Base-by-base conservation (phyloP, 2,888 invertebrate species). In the Oxycera nigricornis region DNA sequence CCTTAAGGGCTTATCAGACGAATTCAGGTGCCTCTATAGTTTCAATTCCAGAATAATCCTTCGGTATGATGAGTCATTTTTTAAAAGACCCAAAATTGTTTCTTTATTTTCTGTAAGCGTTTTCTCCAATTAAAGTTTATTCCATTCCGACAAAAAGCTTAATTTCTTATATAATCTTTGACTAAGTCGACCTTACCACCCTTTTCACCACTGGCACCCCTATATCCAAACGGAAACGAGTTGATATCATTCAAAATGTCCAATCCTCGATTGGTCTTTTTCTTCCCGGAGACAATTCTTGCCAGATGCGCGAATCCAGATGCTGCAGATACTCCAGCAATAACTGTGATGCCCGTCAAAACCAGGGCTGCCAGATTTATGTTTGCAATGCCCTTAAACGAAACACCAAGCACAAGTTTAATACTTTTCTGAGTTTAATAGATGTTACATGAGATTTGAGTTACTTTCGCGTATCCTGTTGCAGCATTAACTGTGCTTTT, bases 331-430 rank as follows among this genome's bases (percentile, higher is more conserved):
- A 87, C 86, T 1, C 88, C 86, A 1, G 87, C 83, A n/a, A 88
- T 85, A 11, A 88, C 83, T 57, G 90, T 80, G 1, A 88, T 81
- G 0, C 88, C 89, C 11, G 88, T 86, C 4, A 90, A 80, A 0
- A 88, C 79, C 0, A 91, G 74, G 0, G 89, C 87, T n/a, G 87
- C 88, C 0, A 88, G 78, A 76, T 90, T 89, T 0, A 91, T 79
- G 78, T 89, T 89, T 0, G 89, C 84, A 24, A 89, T 74, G 55
- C 79, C 82, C 55, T 82, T 30, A 7, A 83, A 81, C 20, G 72
- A 67, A 35, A 24, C 22, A 30, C 17, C 26, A 35, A 4, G 24
- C 26, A 55, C 22, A 70, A 24, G 35, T 31, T 22, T n/a, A 68
- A 68, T n/a, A 24, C 1, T 24, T 11, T 20, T 46, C 20, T 39